phyloP scores from a whole-genome alignment of 1,140 invertebrate species.

The Kradibia gibbosae region DNA sequence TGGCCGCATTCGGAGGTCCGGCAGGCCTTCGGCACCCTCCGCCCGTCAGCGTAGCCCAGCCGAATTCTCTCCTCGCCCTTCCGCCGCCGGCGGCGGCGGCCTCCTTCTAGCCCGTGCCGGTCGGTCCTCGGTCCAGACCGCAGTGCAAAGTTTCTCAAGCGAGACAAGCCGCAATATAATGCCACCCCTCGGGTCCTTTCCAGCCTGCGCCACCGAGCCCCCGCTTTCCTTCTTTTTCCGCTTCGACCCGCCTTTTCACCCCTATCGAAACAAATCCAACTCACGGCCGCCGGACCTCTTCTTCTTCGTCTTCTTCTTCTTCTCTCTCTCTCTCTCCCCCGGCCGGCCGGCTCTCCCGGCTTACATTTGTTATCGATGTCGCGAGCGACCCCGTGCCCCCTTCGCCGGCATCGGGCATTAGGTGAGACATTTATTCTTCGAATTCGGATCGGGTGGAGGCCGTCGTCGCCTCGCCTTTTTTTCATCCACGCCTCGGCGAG shows the following conservation, averaged over 20 bases:
- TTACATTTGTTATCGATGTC: slow-evolving; percentile 43
- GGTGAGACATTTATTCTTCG: slow-evolving; percentile 9
- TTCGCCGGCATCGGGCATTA: neutral
- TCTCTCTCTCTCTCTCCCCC: no score
- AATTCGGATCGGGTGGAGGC: no score
- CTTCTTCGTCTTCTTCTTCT: no score
- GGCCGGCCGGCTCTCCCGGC: no score
- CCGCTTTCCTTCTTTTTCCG: slow-evolving; percentile 32
- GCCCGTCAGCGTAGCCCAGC: no score
- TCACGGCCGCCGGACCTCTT: slow-evolving; percentile 26
- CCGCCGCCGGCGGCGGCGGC: slow-evolving; percentile 37
- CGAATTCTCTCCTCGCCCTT: neutral
- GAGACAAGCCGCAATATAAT: slow-evolving; percentile 68
- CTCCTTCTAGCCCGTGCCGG: slow-evolving; percentile 52
- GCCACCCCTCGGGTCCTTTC: slow-evolving; percentile 55
- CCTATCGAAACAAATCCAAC: slow-evolving; percentile 40
- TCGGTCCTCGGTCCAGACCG: slow-evolving; percentile 55
- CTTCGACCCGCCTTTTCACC: neutral
- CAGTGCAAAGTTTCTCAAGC: slow-evolving; percentile 68
- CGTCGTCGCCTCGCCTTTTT: no score
- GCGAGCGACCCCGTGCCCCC: neutral
- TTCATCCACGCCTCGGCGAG: neutral
- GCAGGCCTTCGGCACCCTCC: slow-evolving; percentile 29
- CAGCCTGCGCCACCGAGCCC: neutral
- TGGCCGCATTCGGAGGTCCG: slow-evolving; percentile 63